These are phyloP conservation scores for Fistularia tabacaria DNA, from an alignment of 2,797 vertebrate species.

Conservation along the genomic window DNA sequence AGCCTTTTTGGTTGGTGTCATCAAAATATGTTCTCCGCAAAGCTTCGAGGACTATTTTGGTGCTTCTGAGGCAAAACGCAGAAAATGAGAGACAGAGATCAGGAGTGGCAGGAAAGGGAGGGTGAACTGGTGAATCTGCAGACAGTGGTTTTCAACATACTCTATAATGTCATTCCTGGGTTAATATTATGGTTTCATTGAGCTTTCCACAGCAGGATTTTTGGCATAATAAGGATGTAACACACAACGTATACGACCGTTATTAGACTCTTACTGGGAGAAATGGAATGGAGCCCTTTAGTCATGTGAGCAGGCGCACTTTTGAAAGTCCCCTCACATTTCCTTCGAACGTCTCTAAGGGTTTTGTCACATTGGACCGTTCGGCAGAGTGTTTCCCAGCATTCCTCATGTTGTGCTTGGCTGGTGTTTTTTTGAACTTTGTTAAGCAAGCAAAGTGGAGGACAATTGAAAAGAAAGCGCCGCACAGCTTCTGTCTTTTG, in stretches of 20 bases:
- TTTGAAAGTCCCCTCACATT: conserved; percentile 44
- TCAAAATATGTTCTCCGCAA: conserved; percentile 50
- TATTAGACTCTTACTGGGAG: conserved; percentile 30
- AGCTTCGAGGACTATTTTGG: conserved; percentile 38
- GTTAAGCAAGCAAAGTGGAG: conserved; percentile 23
- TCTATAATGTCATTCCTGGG: conserved; percentile 54
- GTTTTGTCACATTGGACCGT: conserved; percentile 24
- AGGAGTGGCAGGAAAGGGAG: conserved; percentile 57
- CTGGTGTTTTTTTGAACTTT: conserved; percentile 15
- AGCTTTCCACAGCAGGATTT: conserved; percentile 54
- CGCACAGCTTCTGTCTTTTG: neutral
- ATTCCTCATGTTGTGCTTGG: conserved; percentile 55
- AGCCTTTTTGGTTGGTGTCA: conserved; percentile 44
- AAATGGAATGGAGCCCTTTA: conserved; percentile 36
- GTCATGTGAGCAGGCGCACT: conserved; percentile 36
- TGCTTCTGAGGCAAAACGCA: conserved; percentile 36
- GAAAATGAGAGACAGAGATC: conserved; percentile 37
- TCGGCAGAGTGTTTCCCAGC: conserved; percentile 42
- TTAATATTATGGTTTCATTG: conserved; percentile 67
- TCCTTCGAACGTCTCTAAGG: conserved; percentile 26
- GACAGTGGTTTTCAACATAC: conserved; percentile 62
- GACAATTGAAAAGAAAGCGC: conserved; percentile 30
- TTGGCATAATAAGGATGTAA: conserved; percentile 25
- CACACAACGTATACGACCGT: conserved; percentile 18
- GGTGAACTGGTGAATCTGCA: conserved; percentile 50